Evolutionary conservation across 2,888 invertebrate genomes (phyloP).

Genomic region (Oxycera nigricornis): DNA sequence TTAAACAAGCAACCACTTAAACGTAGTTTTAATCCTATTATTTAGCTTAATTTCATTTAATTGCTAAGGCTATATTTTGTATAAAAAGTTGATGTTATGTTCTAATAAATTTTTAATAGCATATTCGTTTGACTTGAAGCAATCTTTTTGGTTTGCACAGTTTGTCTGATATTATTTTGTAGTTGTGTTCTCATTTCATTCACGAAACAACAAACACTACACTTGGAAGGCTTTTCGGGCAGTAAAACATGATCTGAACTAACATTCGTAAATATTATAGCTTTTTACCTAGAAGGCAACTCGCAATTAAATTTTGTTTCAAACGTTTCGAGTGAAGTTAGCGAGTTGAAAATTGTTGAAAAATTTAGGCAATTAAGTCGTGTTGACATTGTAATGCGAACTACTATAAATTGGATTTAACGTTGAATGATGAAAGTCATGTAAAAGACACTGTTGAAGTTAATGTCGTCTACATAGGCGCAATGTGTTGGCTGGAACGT

Average conservation of each 20-base stretch:
- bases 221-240: not conserved
- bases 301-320: not conserved
- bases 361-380: not conserved
- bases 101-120: constrained; percentile 10
- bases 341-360: constrained; percentile 4
- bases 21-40: not conserved
- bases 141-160: too few relatives aligned
- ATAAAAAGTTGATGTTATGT: not conserved
- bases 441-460: not conserved
- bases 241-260: not conserved
- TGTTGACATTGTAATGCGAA: not conserved
- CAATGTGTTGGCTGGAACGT: not conserved
- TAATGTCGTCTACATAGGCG: not conserved
- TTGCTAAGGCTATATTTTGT: not conserved
- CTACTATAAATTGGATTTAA: not conserved
- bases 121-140: not conserved
- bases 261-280: not conserved
- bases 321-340: too few relatives aligned
- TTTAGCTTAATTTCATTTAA: not conserved
- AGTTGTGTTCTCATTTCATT: not conserved
- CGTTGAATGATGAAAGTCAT: not conserved
- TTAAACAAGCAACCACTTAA: not conserved
- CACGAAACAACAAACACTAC: not conserved
- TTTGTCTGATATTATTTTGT: too few relatives aligned
- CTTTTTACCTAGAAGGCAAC: not conserved